Percentiles rank a stretch among this genome's conserved stretches.
Conservation (phyloP, 2,113 vertebrate genomes). For the Actenoides hombroni region DNA sequence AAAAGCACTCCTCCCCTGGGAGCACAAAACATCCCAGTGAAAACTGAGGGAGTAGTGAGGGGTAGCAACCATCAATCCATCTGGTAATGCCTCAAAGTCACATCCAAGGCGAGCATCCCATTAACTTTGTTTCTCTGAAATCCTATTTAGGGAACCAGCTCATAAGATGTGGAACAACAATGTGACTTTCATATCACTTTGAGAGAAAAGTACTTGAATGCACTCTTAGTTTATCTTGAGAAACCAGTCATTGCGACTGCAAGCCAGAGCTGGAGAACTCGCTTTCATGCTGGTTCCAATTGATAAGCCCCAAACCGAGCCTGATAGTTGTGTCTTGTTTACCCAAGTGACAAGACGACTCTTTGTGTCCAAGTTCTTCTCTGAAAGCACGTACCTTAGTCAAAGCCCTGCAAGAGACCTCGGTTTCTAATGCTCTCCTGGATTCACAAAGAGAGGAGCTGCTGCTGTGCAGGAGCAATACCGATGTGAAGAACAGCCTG, state of each 20-base stretch:
- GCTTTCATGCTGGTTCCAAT: conserved; percentile 26
- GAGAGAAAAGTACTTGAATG: conserved; percentile 16
- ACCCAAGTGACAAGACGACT: not conserved
- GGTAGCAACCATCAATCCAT: not conserved
- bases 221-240: conserved; percentile 41
- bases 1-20: not conserved
- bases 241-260: not conserved
- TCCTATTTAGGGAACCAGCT: not conserved
- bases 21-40: not conserved
- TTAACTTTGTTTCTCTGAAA: not conserved
- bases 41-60: not conserved
- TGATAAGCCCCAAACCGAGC: conserved; percentile 31
- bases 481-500: rapidly evolving
- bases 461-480: not conserved
- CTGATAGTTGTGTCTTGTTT: not conserved
- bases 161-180: not conserved
- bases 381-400: not conserved
- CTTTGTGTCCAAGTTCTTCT: not conserved
- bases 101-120: not conserved
- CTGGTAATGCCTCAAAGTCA: not conserved
- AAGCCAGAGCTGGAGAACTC: not conserved
- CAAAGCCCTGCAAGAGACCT: not conserved
- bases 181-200: conserved; percentile 4
- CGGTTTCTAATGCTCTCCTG: not conserved
- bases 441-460: not conserved